A percentile compares a stretch with the other conserved stretches of the same genome.
These are phyloP conservation scores for Metellina segmentata DNA, from an alignment of 2,888 invertebrate species.

Conservation along the genomic window DNA sequence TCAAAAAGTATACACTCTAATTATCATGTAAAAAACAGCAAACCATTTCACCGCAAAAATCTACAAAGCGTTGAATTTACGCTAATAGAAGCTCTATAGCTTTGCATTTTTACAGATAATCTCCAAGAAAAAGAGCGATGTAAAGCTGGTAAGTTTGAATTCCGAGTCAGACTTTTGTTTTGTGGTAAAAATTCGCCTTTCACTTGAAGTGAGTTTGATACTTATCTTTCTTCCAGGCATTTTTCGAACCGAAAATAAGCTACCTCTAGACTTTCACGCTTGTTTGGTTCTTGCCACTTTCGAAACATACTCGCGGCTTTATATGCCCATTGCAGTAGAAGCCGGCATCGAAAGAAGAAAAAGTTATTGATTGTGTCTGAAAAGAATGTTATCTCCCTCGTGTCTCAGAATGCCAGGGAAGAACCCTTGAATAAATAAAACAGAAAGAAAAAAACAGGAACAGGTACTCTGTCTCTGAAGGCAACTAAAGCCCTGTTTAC, in stretches of 20 bases:
- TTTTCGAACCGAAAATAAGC: constrained; percentile 19
- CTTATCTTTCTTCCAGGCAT: constrained; percentile 4
- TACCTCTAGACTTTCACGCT: not conserved
- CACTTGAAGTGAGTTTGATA: constrained; percentile 6
- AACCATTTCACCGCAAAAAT: too few relatives aligned
- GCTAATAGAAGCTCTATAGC: not conserved
- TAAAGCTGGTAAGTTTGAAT: not conserved
- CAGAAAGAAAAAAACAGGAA: constrained; percentile 2
- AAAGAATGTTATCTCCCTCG: constrained; percentile 19
- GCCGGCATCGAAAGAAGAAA: not conserved
- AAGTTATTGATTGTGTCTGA: constrained; percentile 23
- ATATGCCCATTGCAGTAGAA: constrained; percentile 12
- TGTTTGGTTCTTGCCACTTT: not conserved
- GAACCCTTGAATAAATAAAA: constrained; percentile 39
- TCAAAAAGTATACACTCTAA: too few relatives aligned
- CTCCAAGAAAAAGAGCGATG: not conserved
- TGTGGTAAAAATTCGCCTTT: not conserved
- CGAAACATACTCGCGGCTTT: not conserved
- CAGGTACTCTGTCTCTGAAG: constrained; percentile 31
- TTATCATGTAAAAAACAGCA: too few relatives aligned
- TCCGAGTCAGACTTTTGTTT: not conserved
- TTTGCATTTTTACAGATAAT: not conserved
- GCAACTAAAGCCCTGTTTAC: constrained; percentile 44
- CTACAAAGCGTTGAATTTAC: too few relatives aligned
- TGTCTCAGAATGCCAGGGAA: not conserved